Evolutionary conservation across 2,888 invertebrate species (phyloP), one percentile per base, ranked within the genome.

Genomic region (Rambutsinella grinnellia): DNA sequence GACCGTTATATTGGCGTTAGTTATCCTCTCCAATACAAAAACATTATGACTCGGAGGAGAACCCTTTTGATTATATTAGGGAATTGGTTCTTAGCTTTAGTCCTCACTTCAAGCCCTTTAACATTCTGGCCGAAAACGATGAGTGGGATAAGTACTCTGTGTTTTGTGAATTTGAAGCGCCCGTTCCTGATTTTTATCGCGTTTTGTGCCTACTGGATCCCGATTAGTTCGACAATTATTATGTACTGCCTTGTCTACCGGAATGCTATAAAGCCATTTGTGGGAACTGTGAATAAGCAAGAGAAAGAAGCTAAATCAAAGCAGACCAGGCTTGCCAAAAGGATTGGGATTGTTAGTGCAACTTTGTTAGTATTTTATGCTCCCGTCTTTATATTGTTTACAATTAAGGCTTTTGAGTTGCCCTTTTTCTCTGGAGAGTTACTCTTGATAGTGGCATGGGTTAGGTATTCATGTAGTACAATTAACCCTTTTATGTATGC

Each of bases 1-100:
- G 69, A 69, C 15, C 44, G 69, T 15, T 69, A 60, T 53, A 60
- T 69, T 15, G 69, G 69, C 17, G 53, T 69, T 2, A 60, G 5
- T 5, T 51, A 60, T 51, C 69, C 69, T 0, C 53, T 69, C 2
- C 47, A 44, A 19, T 27, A 61, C 51, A 69, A 61, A 51, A 23
- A 15, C 27, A 69, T 69, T 15, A 36, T 61, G 69, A 69, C 60
- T 3, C 46, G 24, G 21, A 58, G 54, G 23, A 3, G 10, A 54
- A 24, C 54, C 15, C 5, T 54, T 3, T 2, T 23, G 15, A 13
- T 24, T 17, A 13, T 3, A n/a, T n/a, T n/a, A n/a, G n/a, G n/a
- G n/a, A n/a, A n/a, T n/a, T n/a, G n/a, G 15, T 13, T 44, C 15
- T 15, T 44, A 13, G 46, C 46, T 13, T 44, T 44, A 13, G 10